Base-by-base conservation (phyloP, 2,797 vertebrate genomes). In the Crossoptilon crossoptilon region DNA sequence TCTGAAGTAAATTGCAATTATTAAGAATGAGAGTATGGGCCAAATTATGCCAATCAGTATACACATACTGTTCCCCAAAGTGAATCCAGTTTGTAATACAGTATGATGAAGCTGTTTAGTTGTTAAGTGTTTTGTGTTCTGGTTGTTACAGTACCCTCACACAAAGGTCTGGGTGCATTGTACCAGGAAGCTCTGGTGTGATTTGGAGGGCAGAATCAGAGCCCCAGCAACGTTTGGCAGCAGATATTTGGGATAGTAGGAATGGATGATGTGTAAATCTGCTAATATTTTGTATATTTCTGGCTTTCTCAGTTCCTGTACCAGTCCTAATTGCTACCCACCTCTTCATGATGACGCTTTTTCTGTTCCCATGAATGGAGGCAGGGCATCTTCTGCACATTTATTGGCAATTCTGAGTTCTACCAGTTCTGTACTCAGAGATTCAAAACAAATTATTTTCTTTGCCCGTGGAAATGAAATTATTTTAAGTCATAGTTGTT, bases 401-500 rank as follows among this genome's bases (percentile, higher is more conserved):
- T 2, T 71, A 60, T 43, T 76, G 83, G 83, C 74, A 94, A 90
- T 90, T 86, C 35, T 0, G 85, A 91, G 72, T 68, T 92, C 85
- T 88, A 91, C 64, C 88, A 86, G 35, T 35, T 76, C 53, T 78
- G 64, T 72, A 49, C 79, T 86, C 76, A 59, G 80, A 70, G 81
- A 63, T 76, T 84, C 83, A 62, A 91, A 93, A 81, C 79, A 89
- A 90, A 92, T 84, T 2, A 62, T 95, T 93, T 95, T 90, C 83
- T 91, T 90, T 91, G 83, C 90, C 85, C 3, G 1, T 76, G 46
- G 62, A 91, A 93, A 79, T 84, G 22, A 76, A 91, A 88, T 92
- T 94, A 95, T 95, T 96, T 96, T 91, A 86, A 94, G 92, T 43
- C 82, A 62, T 12, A n/a, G 75, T 31, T 76, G 91, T 80, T 93